Base-by-base conservation (phyloP, 2,888 invertebrate species). In the Allolobophora icterica region DNA sequence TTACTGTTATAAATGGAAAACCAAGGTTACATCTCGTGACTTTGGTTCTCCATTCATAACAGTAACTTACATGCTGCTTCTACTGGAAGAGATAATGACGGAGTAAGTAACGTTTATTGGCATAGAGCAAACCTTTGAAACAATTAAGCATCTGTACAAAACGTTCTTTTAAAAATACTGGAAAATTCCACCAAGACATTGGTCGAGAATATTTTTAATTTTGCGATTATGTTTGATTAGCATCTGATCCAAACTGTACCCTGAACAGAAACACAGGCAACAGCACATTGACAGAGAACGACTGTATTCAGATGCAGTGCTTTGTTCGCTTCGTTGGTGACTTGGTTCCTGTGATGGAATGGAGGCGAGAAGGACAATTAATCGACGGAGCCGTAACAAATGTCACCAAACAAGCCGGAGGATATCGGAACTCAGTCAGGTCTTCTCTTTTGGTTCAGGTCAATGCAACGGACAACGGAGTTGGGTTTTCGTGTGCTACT, bases 301-400 rank as follows among this genome's bases (percentile, higher is more conserved):
- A 71, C 71, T 71, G 5, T 71, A n/a, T 71, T 71, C 8, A 17
- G 30, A 71, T 71, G 71, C 71, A 71, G 6, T 71, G 71, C n/a
- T n/a, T 11, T n/a, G 30, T 71, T n/a, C 30, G n/a, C n/a, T 71
- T n/a, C n/a, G n/a, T 71, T 71, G 71, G 71, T 71, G 71, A 71
- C 71, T n/a, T 71, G 71, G n/a, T 71, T 71, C 71, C 71, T 30
- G 71, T 71, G 71, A n/a, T 71, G 71, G 11, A 71, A n/a, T 71
- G 71, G 71, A 71, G n/a, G n/a, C 71, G 71, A 71, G n/a, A 71
- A 71, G 71, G 30, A n/a, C 71, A 71, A 71, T 71, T 71, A 71
- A n/a, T 71, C 71, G 71, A n/a, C 71, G n/a, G 11, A 71, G 71
- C 71, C 30, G 11, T n/a, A 71, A 71, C 71, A 71, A 71, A n/a